Evolutionary conservation across 2,888 invertebrate species (phyloP), one percentile per base, ranked within the genome.

Genomic region (Yponomeuta cagnagella): DNA sequence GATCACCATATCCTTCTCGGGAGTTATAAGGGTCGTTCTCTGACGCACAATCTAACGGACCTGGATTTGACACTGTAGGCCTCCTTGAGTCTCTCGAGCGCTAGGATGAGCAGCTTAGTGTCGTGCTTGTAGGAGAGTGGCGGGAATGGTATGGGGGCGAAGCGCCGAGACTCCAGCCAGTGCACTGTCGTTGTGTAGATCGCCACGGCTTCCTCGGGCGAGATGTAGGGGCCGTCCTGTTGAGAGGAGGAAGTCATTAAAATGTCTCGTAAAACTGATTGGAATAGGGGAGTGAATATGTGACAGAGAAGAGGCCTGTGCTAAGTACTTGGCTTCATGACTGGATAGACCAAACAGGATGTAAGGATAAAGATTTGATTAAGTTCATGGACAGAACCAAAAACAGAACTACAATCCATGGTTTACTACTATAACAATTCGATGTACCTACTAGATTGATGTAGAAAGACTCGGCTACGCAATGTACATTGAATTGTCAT

Each of bases 171-270:
- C 86, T 99, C 99, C 74, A 99, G 93, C 99, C 99, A 99, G 92
- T 99, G 99, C 0, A 99, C 99, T 2, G 99, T 99, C 1, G 99
- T 99, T 0, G 99, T 99, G 87, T 99, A 99, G 82, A 99, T 99
- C 48, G 99, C 99, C 15, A 99, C 99, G 31, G 99, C 99, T 93
- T 99, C 99, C 87, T 99, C 99, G 0, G 99, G 99, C 1, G 98
- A 98, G 79, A 99, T 98, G 91, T 99, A 99, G 0, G 99, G 99
- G 70, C 99, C 99, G 86, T 99, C 99, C 94, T 95, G 78, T 23
- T 1, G 58, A 72, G n/a, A 23, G 65, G 10, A n/a, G 10, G 2
- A 0, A 58, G 12, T 12, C 52, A 52, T 52, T 10, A 23, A 23
- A 23, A 23, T 23, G 23, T 23, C 23, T 23, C 23, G 23, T 23